phyloP scores from a whole-genome alignment of 2,113 vertebrate genomes.

The Symphodus melops region DNA sequence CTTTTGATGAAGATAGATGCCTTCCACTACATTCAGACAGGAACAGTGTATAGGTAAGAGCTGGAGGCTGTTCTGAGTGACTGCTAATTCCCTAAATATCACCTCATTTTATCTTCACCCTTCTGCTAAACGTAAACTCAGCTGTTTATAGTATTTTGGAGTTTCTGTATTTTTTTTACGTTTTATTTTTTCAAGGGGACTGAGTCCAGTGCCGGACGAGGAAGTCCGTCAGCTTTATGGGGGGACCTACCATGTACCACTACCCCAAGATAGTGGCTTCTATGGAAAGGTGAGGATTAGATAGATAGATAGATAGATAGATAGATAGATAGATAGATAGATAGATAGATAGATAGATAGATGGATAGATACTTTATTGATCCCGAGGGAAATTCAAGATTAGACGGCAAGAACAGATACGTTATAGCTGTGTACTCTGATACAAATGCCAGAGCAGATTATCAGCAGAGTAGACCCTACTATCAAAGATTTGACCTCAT shows the following conservation, averaged over 20 bases:
- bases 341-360: no score
- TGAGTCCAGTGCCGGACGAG: slow-evolving; percentile 86
- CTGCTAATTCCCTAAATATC: background rate
- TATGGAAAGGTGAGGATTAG: slow-evolving; percentile 85
- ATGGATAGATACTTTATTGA: no score
- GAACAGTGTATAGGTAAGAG: slow-evolving; percentile 85
- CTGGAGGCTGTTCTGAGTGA: background rate
- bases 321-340: no score
- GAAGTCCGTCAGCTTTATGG: slow-evolving; percentile 84
- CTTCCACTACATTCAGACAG: slow-evolving; percentile 88
- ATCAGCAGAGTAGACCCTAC: no score
- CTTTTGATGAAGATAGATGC: slow-evolving; percentile 87
- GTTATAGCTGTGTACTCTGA: no score
- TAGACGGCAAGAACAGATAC: no score
- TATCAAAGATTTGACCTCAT: no score
- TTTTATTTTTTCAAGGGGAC: slow-evolving; percentile 75
- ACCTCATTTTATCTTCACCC: background rate
- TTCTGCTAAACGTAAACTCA: background rate
- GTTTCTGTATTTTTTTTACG: background rate
- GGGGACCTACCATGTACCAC: slow-evolving; percentile 86
- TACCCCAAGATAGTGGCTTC: slow-evolving; percentile 88
- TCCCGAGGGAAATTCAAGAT: no score
- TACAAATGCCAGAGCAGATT: no score
- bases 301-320: no score
- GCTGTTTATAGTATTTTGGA: background rate